Percentiles rank a stretch among this genome's conserved stretches.
Conservation (phyloP, 2,113 vertebrate species). For the Edolisoma coerulescens region DNA sequence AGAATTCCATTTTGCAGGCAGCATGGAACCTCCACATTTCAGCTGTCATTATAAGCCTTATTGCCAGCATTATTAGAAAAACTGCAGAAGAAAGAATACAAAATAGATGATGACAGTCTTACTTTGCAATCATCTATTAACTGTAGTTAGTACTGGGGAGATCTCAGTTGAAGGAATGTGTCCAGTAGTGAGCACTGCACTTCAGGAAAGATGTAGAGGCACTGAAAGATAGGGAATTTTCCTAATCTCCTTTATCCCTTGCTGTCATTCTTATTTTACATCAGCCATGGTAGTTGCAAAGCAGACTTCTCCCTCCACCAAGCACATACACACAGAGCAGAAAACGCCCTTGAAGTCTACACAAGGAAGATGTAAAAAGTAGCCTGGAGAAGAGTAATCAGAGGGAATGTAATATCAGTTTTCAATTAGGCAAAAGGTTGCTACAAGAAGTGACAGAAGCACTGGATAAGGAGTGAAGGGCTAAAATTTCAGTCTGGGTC, state of each 20-base stretch:
- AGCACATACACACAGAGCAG: not conserved
- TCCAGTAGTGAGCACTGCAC: not conserved
- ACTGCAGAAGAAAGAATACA: not conserved
- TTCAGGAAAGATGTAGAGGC: not conserved
- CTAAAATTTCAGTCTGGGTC: not conserved
- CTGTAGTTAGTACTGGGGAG: not conserved
- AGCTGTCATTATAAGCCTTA: not conserved
- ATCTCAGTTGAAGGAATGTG: not conserved
- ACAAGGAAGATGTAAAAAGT: not conserved
- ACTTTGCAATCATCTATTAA: not conserved
- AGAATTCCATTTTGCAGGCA: not conserved
- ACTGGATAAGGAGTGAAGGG: not conserved
- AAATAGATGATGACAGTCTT: not conserved
- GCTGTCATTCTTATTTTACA: not conserved
- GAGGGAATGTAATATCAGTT: not conserved
- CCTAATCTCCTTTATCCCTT: not conserved
- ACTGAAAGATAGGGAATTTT: not conserved
- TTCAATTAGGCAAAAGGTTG: not conserved
- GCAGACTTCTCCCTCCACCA: not conserved
- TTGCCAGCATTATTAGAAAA: not conserved
- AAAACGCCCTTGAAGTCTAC: not conserved
- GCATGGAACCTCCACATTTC: not conserved
- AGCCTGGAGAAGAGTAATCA: not conserved
- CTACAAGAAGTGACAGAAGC: not conserved
- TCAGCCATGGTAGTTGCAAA: not conserved